These are phyloP conservation scores for Kradibia gibbosae DNA, from an alignment of 1,140 invertebrate genomes.

Conservation along the genomic window DNA sequence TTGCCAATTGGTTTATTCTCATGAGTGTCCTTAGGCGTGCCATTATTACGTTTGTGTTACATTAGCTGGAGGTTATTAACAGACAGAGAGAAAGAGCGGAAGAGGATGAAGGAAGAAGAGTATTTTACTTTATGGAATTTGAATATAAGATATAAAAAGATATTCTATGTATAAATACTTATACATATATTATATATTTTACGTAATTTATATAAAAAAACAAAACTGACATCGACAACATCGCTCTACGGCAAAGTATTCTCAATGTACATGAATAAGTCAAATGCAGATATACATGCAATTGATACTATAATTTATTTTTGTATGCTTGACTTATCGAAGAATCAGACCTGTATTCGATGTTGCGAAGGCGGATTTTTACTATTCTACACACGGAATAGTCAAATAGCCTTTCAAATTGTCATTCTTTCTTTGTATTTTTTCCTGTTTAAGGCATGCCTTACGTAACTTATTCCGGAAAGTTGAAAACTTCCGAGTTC, in stretches of 20 bases:
- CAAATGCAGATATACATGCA: constrained; percentile 29
- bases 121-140: constrained; percentile 32
- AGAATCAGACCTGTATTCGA: constrained; percentile 37
- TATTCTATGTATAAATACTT: constrained; percentile 37
- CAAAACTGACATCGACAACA: constrained; percentile 4
- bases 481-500: constrained; percentile 38
- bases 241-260: constrained; percentile 38
- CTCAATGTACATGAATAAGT: constrained; percentile 25
- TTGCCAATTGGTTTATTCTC: constrained; percentile 29
- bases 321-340: constrained; percentile 44
- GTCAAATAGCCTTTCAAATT: background rate
- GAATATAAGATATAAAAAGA: constrained; percentile 42
- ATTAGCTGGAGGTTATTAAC: constrained; percentile 6
- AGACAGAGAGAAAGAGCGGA: background rate
- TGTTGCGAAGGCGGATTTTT: background rate
- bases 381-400: constrained; percentile 3
- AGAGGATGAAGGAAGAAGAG: background rate
- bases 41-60: constrained; percentile 40
- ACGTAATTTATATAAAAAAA: constrained; percentile 46
- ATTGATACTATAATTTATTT: constrained; percentile 48
- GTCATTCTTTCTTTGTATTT: constrained; percentile 5
- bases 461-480: constrained; percentile 31
- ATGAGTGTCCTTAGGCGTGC: constrained; percentile 46
- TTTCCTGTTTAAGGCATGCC: constrained; percentile 20
- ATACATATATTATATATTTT: constrained; percentile 46